These are phyloP conservation scores for Apis florea DNA, from an alignment of 1,140 invertebrate species.

Conservation along the genomic window DNA sequence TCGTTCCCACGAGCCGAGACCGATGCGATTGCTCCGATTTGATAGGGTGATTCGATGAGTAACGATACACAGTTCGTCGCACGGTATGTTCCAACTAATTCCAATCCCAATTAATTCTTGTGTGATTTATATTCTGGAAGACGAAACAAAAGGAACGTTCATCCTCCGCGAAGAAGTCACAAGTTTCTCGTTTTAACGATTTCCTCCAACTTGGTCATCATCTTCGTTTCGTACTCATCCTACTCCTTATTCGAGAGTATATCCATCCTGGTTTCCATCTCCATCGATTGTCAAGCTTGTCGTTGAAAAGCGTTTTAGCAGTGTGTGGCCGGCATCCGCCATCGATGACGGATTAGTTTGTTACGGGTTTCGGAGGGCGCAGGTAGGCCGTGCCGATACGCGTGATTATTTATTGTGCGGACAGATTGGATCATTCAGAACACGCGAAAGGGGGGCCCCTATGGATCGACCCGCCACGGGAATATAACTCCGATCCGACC, in stretches of 20 bases:
- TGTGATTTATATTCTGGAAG: too few relatives aligned
- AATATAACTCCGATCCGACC: constrained; percentile 63
- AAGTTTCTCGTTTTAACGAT: background rate
- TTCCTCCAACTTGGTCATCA: background rate
- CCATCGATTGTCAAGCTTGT: constrained; percentile 27
- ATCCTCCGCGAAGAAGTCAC: background rate
- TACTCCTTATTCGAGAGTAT: background rate
- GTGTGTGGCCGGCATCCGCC: constrained; percentile 51
- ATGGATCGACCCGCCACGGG: constrained; percentile 55
- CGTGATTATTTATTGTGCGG: constrained; percentile 72
- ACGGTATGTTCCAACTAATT: background rate
- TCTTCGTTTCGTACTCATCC: background rate
- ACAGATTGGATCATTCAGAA: constrained; percentile 75
- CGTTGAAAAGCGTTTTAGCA: constrained; percentile 43
- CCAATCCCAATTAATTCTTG: background rate
- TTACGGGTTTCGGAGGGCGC: constrained; percentile 68
- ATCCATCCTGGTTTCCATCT: background rate
- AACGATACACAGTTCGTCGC: background rate
- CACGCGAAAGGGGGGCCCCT: constrained; percentile 56
- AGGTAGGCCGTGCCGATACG: constrained; percentile 65
- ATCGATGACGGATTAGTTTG: constrained; percentile 72
- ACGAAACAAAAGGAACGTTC: too few relatives aligned
- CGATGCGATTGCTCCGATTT: background rate
- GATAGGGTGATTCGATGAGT: background rate
- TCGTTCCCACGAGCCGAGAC: constrained; percentile 9